These are phyloP conservation scores for Ypsolopha sequella DNA, from an alignment of 2,888 invertebrate genomes.

Conservation along the genomic window DNA sequence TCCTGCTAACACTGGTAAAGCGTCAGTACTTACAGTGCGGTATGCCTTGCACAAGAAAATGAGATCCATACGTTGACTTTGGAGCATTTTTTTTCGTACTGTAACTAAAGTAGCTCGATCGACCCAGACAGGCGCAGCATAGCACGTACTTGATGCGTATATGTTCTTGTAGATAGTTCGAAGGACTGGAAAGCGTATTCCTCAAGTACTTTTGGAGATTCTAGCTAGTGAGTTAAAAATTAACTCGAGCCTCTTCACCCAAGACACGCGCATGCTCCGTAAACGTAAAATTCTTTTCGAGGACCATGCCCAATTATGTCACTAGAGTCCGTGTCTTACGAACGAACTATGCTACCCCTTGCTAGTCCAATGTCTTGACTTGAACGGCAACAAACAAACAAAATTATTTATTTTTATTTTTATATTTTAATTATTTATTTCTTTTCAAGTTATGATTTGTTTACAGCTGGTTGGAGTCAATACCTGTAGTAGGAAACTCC, in stretches of 20 bases:
- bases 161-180: not conserved
- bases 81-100: constrained; percentile 1
- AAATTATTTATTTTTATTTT: no score
- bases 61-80: constrained; percentile 12
- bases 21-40: constrained; percentile 15
- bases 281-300: not conserved
- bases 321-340: no score
- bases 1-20: constrained; percentile 17
- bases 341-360: no score
- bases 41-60: constrained; percentile 19
- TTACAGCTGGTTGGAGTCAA: no score
- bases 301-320: not conserved
- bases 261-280: not conserved
- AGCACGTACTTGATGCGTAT: not conserved
- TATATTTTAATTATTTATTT: no score
- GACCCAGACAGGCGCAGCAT: not conserved
- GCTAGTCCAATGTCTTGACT: no score
- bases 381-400: no score
- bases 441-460: no score
- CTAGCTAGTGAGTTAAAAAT: not conserved
- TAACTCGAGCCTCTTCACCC: not conserved
- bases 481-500: no score
- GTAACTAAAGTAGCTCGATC: not conserved
- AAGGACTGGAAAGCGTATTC: not conserved
- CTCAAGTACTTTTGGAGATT: not conserved